phyloP scores from a whole-genome alignment of 2,797 vertebrate species.

The Glyptemys insculpta region DNA sequence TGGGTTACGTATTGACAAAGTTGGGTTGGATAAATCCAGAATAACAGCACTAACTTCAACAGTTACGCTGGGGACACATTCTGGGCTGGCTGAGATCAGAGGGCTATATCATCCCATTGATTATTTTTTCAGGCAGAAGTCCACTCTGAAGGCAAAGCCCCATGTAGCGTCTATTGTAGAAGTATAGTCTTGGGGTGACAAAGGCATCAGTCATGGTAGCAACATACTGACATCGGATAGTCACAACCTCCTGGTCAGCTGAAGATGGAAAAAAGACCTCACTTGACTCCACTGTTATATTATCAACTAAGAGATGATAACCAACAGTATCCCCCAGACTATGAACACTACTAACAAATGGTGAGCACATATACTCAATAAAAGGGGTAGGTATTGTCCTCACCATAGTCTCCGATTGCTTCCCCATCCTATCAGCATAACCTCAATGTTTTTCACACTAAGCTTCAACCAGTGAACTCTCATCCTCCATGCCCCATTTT shows the following conservation, averaged over 20 bases:
- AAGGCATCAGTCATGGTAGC: not conserved
- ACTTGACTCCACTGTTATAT: not conserved
- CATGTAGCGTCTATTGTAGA: not conserved
- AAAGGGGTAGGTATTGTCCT: not conserved
- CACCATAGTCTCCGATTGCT: not conserved
- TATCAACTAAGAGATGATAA: accelerated
- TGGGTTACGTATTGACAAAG: accelerated
- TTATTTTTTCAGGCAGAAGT: not conserved
- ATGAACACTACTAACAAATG: not conserved
- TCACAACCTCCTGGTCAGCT: not conserved
- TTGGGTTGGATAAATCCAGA: not conserved
- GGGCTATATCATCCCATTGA: not conserved
- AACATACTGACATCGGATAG: not conserved
- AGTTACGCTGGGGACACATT: not conserved
- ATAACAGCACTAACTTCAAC: not conserved
- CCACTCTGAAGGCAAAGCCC: accelerated
- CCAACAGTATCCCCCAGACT: not conserved
- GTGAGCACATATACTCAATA: not conserved
- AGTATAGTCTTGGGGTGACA: accelerated
- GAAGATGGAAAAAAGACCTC: not conserved
- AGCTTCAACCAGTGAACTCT: not conserved
- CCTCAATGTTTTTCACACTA: not conserved
- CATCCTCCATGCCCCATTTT: accelerated
- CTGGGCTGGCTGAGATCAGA: not conserved
- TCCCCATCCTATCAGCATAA: not conserved